These are phyloP conservation scores for Brachynemurus nebulosus DNA, from an alignment of 2,888 invertebrate species.

Conservation along the genomic window DNA sequence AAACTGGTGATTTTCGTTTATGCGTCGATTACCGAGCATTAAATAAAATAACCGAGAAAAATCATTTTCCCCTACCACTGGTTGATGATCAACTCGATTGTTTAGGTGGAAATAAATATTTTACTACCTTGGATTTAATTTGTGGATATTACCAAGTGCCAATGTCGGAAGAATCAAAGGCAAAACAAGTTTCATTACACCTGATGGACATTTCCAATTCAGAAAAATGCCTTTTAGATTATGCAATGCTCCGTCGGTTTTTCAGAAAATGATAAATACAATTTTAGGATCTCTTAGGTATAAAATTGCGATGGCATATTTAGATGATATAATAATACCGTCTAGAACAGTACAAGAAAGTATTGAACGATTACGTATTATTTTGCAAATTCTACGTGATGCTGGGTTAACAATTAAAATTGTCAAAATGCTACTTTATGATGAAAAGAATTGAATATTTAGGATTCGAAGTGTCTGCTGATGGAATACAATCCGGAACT, in stretches of 20 bases:
- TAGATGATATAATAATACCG: constrained; percentile 19
- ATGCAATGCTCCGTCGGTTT: too few relatives aligned
- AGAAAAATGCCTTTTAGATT: constrained; percentile 23
- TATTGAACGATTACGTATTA: too few relatives aligned
- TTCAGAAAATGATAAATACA: constrained; percentile 14
- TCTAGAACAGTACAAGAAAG: constrained; percentile 16
- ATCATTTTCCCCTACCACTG: constrained; percentile 19
- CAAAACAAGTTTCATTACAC: constrained; percentile 24
- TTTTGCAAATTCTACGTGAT: too few relatives aligned
- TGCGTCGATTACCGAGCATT: constrained; percentile 21
- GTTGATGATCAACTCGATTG: constrained; percentile 22
- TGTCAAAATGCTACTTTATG: constrained; percentile 22
- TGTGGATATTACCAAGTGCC: constrained; percentile 22
- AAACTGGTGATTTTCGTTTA: constrained; percentile 18
- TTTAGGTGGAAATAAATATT: constrained; percentile 20
- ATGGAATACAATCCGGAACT: too few relatives aligned
- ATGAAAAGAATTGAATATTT: too few relatives aligned
- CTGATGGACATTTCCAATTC: constrained; percentile 22
- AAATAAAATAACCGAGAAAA: constrained; percentile 19
- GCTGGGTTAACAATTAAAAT: constrained; percentile 16
- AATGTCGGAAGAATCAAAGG: constrained; percentile 18
- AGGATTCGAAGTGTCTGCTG: too few relatives aligned
- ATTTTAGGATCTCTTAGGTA: too few relatives aligned
- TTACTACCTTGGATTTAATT: constrained; percentile 22
- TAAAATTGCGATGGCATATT: constrained; percentile 15